Percentiles rank a stretch among this genome's conserved stretches.
Conservation (phyloP, 2,113 vertebrate species). For the Scatophagus argus region DNA sequence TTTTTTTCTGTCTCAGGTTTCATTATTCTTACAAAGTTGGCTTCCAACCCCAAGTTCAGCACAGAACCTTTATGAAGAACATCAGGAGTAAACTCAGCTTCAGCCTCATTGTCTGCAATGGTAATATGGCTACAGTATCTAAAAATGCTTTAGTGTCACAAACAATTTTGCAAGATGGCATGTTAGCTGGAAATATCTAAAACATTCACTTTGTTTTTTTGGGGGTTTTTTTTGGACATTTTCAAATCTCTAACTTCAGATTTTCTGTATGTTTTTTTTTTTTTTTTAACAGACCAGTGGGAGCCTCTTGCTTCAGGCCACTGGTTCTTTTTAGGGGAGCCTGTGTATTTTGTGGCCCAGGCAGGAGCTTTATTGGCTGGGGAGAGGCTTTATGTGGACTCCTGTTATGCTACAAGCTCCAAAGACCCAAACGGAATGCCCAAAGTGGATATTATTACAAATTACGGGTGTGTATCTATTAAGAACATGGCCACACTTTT, state of each 20-base stretch:
- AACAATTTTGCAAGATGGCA: not conserved
- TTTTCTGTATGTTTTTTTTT: not conserved
- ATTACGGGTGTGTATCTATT: conserved; percentile 49
- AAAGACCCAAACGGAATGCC: conserved; percentile 49
- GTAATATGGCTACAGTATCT: conserved; percentile 52
- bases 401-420: conserved; percentile 65
- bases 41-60: conserved; percentile 62
- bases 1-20: conserved; percentile 65
- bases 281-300: conserved; percentile 60
- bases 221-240: conserved; percentile 28
- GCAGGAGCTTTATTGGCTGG: conserved; percentile 23
- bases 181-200: not conserved
- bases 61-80: conserved; percentile 53
- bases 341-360: conserved; percentile 69
- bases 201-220: not conserved
- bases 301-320: conserved; percentile 46
- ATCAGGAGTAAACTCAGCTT: conserved; percentile 61
- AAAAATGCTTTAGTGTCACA: not conserved
- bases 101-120: conserved; percentile 70
- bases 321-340: conserved; percentile 67
- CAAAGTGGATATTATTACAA: conserved; percentile 65
- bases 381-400: conserved; percentile 70
- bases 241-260: not conserved
- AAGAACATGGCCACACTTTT: not conserved
- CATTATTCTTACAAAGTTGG: conserved; percentile 81